Evolutionary conservation across 2,797 vertebrate genomes (phyloP), one percentile per base, ranked within the genome.

Genomic region (Bryconaethiops microstoma): DNA sequence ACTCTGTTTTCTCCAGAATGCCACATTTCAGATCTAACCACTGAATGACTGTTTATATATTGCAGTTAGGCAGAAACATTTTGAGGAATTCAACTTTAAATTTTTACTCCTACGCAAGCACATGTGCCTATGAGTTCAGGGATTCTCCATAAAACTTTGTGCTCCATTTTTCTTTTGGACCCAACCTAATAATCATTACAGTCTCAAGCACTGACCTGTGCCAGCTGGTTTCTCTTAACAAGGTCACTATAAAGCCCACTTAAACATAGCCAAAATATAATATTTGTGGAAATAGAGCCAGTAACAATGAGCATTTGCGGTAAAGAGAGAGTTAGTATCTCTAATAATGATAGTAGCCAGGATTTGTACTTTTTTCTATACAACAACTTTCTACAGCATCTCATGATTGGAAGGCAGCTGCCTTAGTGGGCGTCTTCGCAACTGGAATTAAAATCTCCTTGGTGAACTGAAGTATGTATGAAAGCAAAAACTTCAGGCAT

Each of bases 361-460:
- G 13, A 10, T 19, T n/a, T 55, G 29, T 17, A n/a, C 14, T 48
- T 4, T n/a, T 21, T 14, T 71, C 6, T 55, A 0, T 54, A 48
- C n/a, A 1, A 21, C 7, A 14, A 2, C 7, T 17, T 16, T 16
- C 2, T 39, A 8, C 12, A 17, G 16, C 48, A 29, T 71, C 68
- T 71, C 69, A 19, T 35, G 9, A 23, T 57, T 73, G 52, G 23
- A 50, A 63, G 40, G 68, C 68, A 54, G 17, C 57, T 71, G 68
- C 25, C 17, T 10, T 13, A 54, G 23, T n/a, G 17, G 8, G 50
- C 0, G 5, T 16, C n/a, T 25, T 23, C 7, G 12, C 19, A 80
- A 74, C 17, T 59, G 62, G 62, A 35, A 21, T 29, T 9, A 4
- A 59, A 39, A 71, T 2, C 67, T 39, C 42, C 1, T 1, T 60